A percentile compares a stretch with the other conserved stretches of the same genome.
phyloP scores from a whole-genome alignment of 1,140 invertebrate genomes.

The Leptonema lineaticorne region DNA sequence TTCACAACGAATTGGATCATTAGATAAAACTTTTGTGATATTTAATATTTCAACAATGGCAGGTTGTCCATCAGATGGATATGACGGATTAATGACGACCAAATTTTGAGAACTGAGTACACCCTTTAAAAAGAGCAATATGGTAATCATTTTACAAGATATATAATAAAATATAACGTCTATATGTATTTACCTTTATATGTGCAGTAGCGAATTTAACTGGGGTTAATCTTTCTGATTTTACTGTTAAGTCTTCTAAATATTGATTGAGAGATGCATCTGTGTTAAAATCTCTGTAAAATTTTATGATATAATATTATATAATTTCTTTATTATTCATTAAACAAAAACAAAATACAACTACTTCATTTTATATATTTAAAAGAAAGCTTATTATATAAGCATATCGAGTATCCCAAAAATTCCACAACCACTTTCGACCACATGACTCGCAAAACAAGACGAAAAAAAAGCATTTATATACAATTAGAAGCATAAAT shows the following conservation, averaged over 20 bases:
- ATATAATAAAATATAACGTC: background rate
- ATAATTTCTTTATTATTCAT: background rate
- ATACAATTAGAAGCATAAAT: no score
- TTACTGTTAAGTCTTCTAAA: slow-evolving; percentile 61
- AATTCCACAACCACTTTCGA: no score
- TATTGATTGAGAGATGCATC: slow-evolving; percentile 56
- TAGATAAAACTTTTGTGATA: slow-evolving; percentile 59
- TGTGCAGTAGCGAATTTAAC: slow-evolving; percentile 78
- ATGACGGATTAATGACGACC: slow-evolving; percentile 68
- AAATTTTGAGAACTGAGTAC: slow-evolving; percentile 69
- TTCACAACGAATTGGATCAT: slow-evolving; percentile 65
- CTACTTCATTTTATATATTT: no score
- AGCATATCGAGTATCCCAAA: no score
- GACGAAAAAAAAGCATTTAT: background rate
- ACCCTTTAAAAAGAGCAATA: slow-evolving; percentile 46
- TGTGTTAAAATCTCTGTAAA: slow-evolving; percentile 52
- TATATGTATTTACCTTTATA: slow-evolving; percentile 57
- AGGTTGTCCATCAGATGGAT: slow-evolving; percentile 72
- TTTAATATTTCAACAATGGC: slow-evolving; percentile 71
- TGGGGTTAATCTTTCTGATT: slow-evolving; percentile 73
- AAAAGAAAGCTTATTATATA: no score
- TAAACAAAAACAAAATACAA: background rate
- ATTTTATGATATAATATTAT: background rate
- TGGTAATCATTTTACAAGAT: background rate
- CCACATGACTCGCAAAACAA: background rate